Conservation (phyloP, 2,888 invertebrate species). For the Philhelius pedissequus region DNA sequence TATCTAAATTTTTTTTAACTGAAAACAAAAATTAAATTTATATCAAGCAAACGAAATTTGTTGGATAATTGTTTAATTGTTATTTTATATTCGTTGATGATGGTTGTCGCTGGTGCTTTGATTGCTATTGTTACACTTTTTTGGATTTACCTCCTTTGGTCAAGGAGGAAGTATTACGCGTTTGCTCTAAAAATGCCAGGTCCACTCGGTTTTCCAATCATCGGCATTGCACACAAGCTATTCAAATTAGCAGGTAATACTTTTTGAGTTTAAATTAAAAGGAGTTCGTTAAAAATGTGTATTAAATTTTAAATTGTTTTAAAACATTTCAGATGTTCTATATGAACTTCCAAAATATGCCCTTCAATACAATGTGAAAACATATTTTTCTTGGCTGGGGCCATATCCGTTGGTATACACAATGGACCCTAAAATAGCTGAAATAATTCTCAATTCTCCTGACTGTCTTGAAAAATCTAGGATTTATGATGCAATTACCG, state of each 20-base stretch:
- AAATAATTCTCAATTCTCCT: constrained; percentile 15
- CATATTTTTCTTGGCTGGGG: constrained; percentile 21
- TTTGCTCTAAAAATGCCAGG: constrained; percentile 74
- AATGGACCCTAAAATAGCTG: constrained; percentile 34
- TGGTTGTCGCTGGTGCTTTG: background rate
- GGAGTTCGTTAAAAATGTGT: no score
- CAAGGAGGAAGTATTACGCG: constrained; percentile 73
- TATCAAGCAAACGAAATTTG: background rate
- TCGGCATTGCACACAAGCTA: constrained; percentile 74
- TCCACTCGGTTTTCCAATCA: constrained; percentile 74
- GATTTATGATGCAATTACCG: background rate
- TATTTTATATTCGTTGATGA: background rate
- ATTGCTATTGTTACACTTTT: constrained; percentile 34
- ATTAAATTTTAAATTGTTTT: no score
- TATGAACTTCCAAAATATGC: background rate
- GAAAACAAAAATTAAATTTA: background rate
- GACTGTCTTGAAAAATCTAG: constrained; percentile 18
- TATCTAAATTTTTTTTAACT: no score
- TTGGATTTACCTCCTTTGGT: constrained; percentile 75
- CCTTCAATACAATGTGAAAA: background rate
- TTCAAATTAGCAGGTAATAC: constrained; percentile 75
- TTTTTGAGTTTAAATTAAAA: no score
- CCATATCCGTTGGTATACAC: background rate
- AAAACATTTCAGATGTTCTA: constrained; percentile 21
- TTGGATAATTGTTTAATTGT: background rate